Evolutionary conservation across 2,888 invertebrate species (phyloP), one percentile per base, ranked within the genome.

Genomic region (Salticus scenicus): DNA sequence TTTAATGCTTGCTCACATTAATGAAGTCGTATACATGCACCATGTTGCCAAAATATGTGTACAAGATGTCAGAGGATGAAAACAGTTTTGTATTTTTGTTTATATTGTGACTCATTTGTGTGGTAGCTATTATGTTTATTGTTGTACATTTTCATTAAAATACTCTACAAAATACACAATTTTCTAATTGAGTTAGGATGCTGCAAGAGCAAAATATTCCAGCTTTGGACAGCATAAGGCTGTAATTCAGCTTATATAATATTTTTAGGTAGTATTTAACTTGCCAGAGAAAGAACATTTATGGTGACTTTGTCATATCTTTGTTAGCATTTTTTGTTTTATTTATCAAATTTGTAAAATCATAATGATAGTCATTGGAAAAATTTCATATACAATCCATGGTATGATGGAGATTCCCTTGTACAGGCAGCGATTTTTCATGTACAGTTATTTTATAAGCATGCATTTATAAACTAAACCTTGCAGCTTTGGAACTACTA

Each of bases 31-130:
- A 72, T 72, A 80, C 64, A 78, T 80, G 80, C 86, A 86, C 80
- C 41, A 75, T 79, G 86, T 86, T 80, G 86, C 86, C 86, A 86
- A 86, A 86, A 71, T 74, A 73, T 86, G 75, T 80, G 47, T 80
- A 57, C 37, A 31, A 42, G 20, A 57, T 71, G 27, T 42, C 30
- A 57, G 37, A 64, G 64, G 67, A 30, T 57, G 73, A 63, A 70
- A 37, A 84, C 78, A 57, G n/a, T 33, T 71, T 74, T 67, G 27
- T 84, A 69, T 78, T 51, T 76, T 51, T 51, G 70, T 63, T 57
- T 73, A 66, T 72, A 63, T 71, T 72, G 41, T 37, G 42, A 28
- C 71, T 28, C 64, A 69, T 84, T 73, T 63, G 67, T 76, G 76
- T 73, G 86, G 86, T 86, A 80, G 86, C 86, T 86, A 80, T 76